Evolutionary conservation across 2,888 invertebrate species (phyloP).

Genomic region (Troides oblongomaculatus): DNA sequence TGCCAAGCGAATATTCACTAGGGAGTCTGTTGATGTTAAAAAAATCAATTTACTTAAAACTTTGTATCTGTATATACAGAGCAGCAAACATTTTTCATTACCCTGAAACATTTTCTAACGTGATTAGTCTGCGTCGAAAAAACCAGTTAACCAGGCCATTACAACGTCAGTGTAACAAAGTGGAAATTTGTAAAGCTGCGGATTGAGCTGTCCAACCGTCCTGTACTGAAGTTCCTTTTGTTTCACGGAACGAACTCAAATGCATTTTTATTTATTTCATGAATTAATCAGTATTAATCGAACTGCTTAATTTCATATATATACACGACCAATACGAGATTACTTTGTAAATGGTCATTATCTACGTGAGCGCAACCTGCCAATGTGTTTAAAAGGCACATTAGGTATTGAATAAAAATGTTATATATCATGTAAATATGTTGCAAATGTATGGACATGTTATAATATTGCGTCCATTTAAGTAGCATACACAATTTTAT

Average conservation of each 20-base stretch:
- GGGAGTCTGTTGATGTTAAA: not conserved
- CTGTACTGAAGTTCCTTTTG: not conserved
- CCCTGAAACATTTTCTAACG: not conserved
- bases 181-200: slow-evolving; percentile 20
- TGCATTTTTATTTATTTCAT: not conserved
- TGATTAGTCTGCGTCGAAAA: slow-evolving; percentile 6
- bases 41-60: slow-evolving; percentile 1
- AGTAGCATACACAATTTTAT: not conserved
- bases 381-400: too few species aligned
- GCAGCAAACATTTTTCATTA: not conserved
- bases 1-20: too few species aligned
- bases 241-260: not conserved
- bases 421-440: too few species aligned
- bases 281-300: too few species aligned
- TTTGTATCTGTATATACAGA: not conserved
- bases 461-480: too few species aligned
- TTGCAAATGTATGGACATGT: too few species aligned
- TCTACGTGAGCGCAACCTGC: too few species aligned
- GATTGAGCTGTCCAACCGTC: slow-evolving; percentile 13
- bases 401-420: too few species aligned
- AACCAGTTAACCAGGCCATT: slow-evolving; percentile 14
- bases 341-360: too few species aligned
- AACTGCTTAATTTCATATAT: too few species aligned
- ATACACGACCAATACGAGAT: too few species aligned
- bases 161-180: slow-evolving; percentile 11